These are phyloP conservation scores for Cotesia vestalis DNA, from an alignment of 1,140 invertebrate species.

Conservation along the genomic window DNA sequence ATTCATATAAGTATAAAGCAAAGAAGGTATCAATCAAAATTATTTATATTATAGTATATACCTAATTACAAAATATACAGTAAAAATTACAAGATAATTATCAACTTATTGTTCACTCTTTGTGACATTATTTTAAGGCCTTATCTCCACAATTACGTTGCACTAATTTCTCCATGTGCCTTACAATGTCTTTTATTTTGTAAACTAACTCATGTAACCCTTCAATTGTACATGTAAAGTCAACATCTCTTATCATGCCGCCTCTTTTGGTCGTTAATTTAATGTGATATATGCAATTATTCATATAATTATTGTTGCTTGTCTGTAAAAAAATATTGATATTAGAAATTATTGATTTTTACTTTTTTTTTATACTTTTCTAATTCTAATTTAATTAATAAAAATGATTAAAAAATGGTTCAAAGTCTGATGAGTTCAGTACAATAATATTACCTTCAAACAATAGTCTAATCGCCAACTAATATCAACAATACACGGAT, in stretches of 20 bases:
- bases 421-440: too few relatives aligned
- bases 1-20: too few relatives aligned
- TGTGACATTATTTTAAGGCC: not conserved
- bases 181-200: constrained; percentile 72
- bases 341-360: not conserved
- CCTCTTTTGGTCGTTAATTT: constrained; percentile 61
- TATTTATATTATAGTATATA: too few relatives aligned
- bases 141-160: not conserved
- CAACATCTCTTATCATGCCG: constrained; percentile 62
- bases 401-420: too few relatives aligned
- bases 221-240: constrained; percentile 70
- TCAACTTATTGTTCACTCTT: too few relatives aligned
- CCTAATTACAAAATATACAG: constrained; percentile 7
- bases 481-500: constrained; percentile 72
- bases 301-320: constrained; percentile 54
- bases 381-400: too few relatives aligned
- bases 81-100: not conserved
- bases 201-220: constrained; percentile 74
- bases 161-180: constrained; percentile 68
- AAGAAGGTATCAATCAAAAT: too few relatives aligned
- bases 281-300: constrained; percentile 61
- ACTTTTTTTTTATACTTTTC: not conserved
- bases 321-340: constrained; percentile 58
- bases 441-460: constrained; percentile 59
- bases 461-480: constrained; percentile 73